Evolutionary conservation across 1,140 invertebrate genomes (phyloP), one percentile per base, ranked within the genome.

Genomic region (Drosophila punjabiensis): DNA sequence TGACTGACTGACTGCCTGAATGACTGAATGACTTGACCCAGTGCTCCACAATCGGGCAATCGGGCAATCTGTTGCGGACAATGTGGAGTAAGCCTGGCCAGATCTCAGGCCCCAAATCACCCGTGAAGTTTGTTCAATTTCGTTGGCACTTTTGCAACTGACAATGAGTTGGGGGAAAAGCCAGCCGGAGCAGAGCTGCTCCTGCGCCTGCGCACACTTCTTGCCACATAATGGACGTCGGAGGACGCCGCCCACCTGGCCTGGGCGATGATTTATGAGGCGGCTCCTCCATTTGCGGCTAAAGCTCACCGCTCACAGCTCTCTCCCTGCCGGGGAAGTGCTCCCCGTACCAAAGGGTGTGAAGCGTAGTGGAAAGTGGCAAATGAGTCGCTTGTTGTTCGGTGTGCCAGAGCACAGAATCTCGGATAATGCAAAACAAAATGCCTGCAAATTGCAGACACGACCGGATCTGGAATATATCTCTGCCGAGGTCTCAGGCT

Each of bases 181-280:
- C n/a, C 9, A 64, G 37, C n/a, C 9, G 10, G n/a, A 37, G 18
- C 16, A 14, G 30, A 39, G 52, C 66, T 69, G 63, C 76, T 75
- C 71, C 81, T 88, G 81, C 81, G 84, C 79, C 74, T 85, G 82
- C 79, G 78, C 82, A 81, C 76, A 73, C 79, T 90, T 90, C 86
- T 86, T 63, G 28, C 59, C 28, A 32, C 63, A 65, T 66, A 89
- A 84, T 88, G 84, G 84, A 88, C 85, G 30, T 87, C 61, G 81
- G 81, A 56, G 69, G 78, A 90, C 85, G 85, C 86, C 86, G 85
- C 85, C 86, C 82, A 89, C 86, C 71, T 80, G 50, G 45, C 61
- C 58, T 66, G 71, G 69, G 83, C 83, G 68, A 79, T 89, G 86
- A 89, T 89, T 89, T 89, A 86, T 90, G 85, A 68, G 81, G 81